Percentiles rank a stretch among this genome's conserved stretches.
phyloP scores from a whole-genome alignment of 2,888 invertebrate genomes.

The Cantharis flavilabris region DNA sequence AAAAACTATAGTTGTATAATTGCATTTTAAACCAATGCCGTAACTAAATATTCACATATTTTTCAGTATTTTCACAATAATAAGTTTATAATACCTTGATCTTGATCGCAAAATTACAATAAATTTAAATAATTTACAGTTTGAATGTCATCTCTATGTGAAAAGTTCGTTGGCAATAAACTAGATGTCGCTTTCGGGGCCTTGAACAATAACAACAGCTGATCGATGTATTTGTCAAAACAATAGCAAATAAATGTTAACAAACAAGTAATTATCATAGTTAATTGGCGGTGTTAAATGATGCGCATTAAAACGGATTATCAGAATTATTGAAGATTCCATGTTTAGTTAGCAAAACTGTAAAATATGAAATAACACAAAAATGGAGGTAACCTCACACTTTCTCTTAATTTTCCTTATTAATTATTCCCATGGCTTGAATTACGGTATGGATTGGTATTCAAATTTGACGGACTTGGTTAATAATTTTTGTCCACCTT shows the following conservation, averaged over 20 bases:
- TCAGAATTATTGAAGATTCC: not conserved
- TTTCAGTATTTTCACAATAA: too few species aligned
- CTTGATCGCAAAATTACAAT: not conserved
- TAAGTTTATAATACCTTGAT: too few species aligned
- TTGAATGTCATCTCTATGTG: not conserved
- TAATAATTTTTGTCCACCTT: conserved; percentile 39
- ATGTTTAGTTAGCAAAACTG: not conserved
- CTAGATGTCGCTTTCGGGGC: conserved; percentile 12
- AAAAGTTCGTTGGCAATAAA: not conserved
- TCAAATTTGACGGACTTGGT: conserved; percentile 25
- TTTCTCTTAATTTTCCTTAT: conserved; percentile 17
- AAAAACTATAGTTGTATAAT: too few species aligned
- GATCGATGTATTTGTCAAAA: conserved; percentile 39
- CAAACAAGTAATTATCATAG: conserved; percentile 8
- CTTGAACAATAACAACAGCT: conserved; percentile 38
- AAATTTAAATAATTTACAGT: not conserved
- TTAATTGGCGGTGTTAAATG: conserved; percentile 13
- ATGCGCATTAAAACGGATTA: conserved; percentile 4
- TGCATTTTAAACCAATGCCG: too few species aligned
- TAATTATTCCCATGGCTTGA: conserved; percentile 15
- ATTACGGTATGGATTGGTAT: conserved; percentile 14
- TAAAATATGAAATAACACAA: conserved; percentile 22
- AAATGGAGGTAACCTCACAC: conserved; percentile 36
- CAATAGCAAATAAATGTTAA: conserved; percentile 29
- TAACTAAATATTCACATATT: too few species aligned